phyloP scores from a whole-genome alignment of 2,113 vertebrate species.

The Corvus cornix region DNA sequence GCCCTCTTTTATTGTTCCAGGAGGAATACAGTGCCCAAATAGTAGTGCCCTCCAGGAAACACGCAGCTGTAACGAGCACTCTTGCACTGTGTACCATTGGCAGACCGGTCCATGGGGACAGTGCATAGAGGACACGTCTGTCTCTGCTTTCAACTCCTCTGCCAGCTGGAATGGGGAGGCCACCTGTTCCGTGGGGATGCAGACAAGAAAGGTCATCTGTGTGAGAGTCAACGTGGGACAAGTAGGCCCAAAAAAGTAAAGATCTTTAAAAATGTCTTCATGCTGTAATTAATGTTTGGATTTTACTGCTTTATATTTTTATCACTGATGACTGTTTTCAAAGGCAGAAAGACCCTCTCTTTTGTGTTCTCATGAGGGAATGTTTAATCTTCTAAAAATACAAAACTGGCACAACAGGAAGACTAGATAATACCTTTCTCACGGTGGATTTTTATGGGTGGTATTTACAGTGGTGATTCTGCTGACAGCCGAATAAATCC shows the following conservation, averaged over 20 bases:
- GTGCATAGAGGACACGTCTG: slow-evolving; percentile 88
- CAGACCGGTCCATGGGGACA: slow-evolving; percentile 91
- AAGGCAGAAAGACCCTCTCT: neutral
- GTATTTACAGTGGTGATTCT: neutral
- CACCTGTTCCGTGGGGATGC: slow-evolving; percentile 88
- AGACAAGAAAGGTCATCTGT: slow-evolving; percentile 97
- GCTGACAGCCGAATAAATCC: neutral
- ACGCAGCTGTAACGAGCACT: slow-evolving; percentile 92
- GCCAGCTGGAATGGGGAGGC: slow-evolving; percentile 68
- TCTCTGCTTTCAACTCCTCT: slow-evolving; percentile 83
- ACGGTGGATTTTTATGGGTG: neutral
- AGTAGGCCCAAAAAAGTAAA: slow-evolving; percentile 98
- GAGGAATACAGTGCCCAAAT: slow-evolving; percentile 88
- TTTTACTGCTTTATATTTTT: neutral
- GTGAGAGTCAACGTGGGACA: slow-evolving; percentile 97
- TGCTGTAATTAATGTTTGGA: neutral
- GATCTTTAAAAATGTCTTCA: neutral
- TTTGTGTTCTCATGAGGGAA: neutral
- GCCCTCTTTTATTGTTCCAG: slow-evolving; percentile 68
- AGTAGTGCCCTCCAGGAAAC: slow-evolving; percentile 88
- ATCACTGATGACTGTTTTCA: neutral
- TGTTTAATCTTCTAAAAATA: neutral
- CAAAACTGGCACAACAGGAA: neutral
- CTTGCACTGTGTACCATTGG: slow-evolving; percentile 97
- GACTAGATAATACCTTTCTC: neutral